These are phyloP conservation scores for Dendronephthya gigantea DNA, from an alignment of 64 coral and sea anemone genomes.

Conservation along the genomic window DNA sequence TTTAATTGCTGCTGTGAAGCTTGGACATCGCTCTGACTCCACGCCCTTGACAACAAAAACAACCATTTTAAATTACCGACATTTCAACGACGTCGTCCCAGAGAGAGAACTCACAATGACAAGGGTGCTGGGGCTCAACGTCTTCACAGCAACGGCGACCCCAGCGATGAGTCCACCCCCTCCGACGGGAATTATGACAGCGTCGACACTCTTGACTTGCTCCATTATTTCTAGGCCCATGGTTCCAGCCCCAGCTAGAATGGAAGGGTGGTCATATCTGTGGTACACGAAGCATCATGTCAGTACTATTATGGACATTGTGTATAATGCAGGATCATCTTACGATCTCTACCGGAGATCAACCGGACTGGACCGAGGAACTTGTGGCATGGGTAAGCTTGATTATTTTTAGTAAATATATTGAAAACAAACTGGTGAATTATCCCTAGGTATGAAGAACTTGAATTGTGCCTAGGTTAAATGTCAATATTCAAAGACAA, in stretches of 20 bases:
- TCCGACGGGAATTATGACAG: conserved; percentile 60
- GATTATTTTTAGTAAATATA: no score
- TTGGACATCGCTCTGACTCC: conserved; percentile 71
- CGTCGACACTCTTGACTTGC: conserved; percentile 58
- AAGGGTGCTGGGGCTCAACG: conserved; percentile 54
- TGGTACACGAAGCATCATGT: neutral
- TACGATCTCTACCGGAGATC: no score
- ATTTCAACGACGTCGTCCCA: neutral
- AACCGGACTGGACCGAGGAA: no score
- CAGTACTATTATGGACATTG: no score
- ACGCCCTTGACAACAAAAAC: conserved; percentile 34
- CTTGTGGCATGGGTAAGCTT: no score
- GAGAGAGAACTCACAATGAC: conserved; percentile 47
- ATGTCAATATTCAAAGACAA: no score
- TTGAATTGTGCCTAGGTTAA: no score
- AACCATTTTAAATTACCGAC: neutral
- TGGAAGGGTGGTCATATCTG: conserved; percentile 70
- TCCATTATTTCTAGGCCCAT: conserved; percentile 81
- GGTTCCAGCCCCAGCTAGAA: conserved; percentile 63
- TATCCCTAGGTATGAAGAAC: no score
- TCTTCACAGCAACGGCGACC: conserved; percentile 63
- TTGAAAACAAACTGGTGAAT: no score
- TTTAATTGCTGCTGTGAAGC: conserved; percentile 65
- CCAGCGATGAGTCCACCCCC: conserved; percentile 67
- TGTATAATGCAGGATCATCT: no score